Percentiles rank a stretch among this genome's conserved stretches.
phyloP scores from a whole-genome alignment of 2,888 invertebrate species.

The Ennomos fuscantarius region DNA sequence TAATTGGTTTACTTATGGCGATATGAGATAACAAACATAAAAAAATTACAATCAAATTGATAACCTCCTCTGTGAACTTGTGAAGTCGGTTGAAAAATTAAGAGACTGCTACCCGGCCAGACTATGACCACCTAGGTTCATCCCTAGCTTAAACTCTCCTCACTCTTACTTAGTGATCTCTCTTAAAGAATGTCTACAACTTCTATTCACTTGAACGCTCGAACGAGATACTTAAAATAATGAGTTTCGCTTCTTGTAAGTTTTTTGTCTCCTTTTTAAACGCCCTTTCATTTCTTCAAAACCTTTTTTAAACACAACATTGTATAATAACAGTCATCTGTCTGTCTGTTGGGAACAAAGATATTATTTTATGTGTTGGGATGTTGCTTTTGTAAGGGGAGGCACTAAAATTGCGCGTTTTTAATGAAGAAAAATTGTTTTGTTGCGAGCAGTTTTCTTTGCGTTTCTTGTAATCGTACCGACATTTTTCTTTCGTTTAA shows the following conservation, averaged over 20 bases:
- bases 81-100: no score
- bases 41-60: no score
- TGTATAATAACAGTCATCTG: constrained; percentile 30
- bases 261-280: constrained; percentile 28
- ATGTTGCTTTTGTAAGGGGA: constrained; percentile 22
- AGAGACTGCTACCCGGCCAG: neutral
- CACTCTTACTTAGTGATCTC: constrained; percentile 20
- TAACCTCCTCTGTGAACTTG: no score
- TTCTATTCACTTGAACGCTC: constrained; percentile 19
- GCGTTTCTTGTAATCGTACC: constrained; percentile 13
- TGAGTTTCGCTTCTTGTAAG: constrained; percentile 22
- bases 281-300: constrained; percentile 28
- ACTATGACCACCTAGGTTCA: neutral
- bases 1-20: no score
- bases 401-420: constrained; percentile 22
- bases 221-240: constrained; percentile 26
- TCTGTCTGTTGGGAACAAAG: constrained; percentile 27
- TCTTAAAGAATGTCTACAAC: constrained; percentile 12
- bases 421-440: constrained; percentile 29
- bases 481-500: constrained; percentile 18
- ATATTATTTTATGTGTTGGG: constrained; percentile 25
- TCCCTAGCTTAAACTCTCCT: constrained; percentile 12
- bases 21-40: no score
- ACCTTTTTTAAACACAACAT: constrained; percentile 29
- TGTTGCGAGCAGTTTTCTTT: constrained; percentile 17